A percentile compares a stretch with the other conserved stretches of the same genome.
Conservation (phyloP, 2,797 vertebrate species). For the Epinephelus coioides region DNA sequence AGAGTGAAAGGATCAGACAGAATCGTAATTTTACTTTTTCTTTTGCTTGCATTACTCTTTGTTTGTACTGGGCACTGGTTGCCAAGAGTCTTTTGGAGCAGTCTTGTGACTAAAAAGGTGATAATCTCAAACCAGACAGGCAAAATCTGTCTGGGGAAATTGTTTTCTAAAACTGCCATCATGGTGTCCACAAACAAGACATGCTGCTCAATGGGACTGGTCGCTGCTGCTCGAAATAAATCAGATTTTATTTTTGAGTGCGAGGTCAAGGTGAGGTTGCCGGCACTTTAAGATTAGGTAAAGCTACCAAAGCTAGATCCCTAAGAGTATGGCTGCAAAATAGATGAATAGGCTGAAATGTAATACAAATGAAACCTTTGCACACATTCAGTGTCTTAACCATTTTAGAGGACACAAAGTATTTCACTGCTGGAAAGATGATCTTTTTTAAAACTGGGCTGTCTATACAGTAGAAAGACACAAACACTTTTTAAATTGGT, state of each 20-base stretch:
- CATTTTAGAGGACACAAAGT: neutral
- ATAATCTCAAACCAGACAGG: neutral
- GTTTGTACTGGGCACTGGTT: neutral
- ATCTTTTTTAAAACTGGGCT: no score
- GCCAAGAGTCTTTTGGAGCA: neutral
- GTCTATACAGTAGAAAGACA: no score
- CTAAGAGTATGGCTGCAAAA: constrained; percentile 4
- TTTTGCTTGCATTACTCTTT: neutral
- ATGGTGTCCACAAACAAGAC: neutral
- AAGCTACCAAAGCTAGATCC: no score
- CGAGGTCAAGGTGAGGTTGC: neutral
- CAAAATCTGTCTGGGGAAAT: neutral
- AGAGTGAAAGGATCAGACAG: neutral
- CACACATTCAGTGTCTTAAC: neutral
- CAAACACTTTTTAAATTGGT: no score
- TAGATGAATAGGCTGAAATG: neutral
- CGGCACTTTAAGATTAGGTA: neutral
- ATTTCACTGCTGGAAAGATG: no score
- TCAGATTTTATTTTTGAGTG: neutral
- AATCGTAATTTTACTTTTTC: neutral
- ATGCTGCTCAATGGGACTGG: neutral
- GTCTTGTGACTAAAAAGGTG: neutral
- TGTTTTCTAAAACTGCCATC: neutral
- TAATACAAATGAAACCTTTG: neutral
- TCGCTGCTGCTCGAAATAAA: neutral